These are phyloP conservation scores for Tyria jacobaeae DNA, from an alignment of 2,888 invertebrate genomes.

Conservation along the genomic window DNA sequence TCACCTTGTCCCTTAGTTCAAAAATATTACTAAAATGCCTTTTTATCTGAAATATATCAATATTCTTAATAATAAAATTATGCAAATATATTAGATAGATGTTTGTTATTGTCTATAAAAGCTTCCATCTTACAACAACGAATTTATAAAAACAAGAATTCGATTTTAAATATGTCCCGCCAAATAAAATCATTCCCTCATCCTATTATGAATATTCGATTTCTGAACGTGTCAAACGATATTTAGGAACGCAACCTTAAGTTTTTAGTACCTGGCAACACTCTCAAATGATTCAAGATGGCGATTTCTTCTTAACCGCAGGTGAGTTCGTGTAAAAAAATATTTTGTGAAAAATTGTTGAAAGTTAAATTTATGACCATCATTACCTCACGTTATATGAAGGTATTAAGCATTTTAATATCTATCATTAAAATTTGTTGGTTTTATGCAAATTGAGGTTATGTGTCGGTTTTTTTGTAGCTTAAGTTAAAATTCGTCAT, in stretches of 20 bases:
- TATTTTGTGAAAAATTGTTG: too few species aligned
- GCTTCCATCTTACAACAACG: background rate
- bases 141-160: background rate
- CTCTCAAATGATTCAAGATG: background rate
- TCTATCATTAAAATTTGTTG: too few species aligned
- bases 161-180: background rate
- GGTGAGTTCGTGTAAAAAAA: too few species aligned
- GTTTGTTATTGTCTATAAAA: background rate
- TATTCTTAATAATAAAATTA: conserved; percentile 27
- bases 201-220: conserved; percentile 15
- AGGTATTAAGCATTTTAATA: too few species aligned
- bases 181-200: conserved; percentile 1
- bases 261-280: background rate
- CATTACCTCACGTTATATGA: too few species aligned
- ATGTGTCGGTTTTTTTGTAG: too few species aligned
- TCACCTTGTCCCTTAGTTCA: conserved; percentile 30
- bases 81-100: conserved; percentile 20
- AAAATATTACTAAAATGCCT: conserved; percentile 30
- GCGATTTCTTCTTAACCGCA: conserved; percentile 10
- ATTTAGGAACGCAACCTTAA: conserved; percentile 11
- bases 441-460: too few species aligned
- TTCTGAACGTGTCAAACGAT: conserved; percentile 28
- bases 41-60: conserved; percentile 27
- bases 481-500: too few species aligned
- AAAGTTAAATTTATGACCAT: too few species aligned